Base-by-base conservation (phyloP, 2,888 invertebrate genomes). In the Pheosia tremula region DNA sequence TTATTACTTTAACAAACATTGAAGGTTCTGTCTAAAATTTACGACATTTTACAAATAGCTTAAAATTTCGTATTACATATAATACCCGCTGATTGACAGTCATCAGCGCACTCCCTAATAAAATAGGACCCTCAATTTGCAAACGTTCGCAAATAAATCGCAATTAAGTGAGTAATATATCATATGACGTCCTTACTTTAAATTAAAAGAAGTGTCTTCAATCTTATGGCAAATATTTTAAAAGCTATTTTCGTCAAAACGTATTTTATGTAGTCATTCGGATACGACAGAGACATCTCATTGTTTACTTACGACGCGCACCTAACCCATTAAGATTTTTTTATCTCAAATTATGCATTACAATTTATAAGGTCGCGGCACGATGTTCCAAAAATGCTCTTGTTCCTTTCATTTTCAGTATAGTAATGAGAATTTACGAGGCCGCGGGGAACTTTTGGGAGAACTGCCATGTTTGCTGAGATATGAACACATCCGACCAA, bases 341-440 rank as follows among this genome's bases (percentile, higher is more conserved):
- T 78, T 81, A 79, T 83, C 82, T 79, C 78, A 74, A 83, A 83
- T 85, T 84, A 82, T 75, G 77, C 72, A 79, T 83, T 78, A 81
- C 81, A 82, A 81, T 84, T 82, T 78, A 78, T 75, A 78, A 75
- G 68, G 71, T 67, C 72, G 67, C 60, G 55, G 66, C 65, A 60
- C 62, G 64, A 69, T 63, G 56, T 61, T 57, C 71, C 64, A 74
- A 75, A 74, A 76, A 77, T 72, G 71, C 45, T 61, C 65, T 75
- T 73, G 78, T 75, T 77, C 80, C 70, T 71, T 74, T 76, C 71
- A 78, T 81, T 80, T 56, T 80, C 71, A 72, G 75, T 81, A 71
- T 67, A 71, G 77, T 82, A 83, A 85, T 83, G 83, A 83, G 79
- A 80, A 86, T 85, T 83, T 82, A 86, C 78, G 84, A 80, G 82